Base-by-base conservation (phyloP, 2,797 vertebrate species). In the Mallotus villosus region DNA sequence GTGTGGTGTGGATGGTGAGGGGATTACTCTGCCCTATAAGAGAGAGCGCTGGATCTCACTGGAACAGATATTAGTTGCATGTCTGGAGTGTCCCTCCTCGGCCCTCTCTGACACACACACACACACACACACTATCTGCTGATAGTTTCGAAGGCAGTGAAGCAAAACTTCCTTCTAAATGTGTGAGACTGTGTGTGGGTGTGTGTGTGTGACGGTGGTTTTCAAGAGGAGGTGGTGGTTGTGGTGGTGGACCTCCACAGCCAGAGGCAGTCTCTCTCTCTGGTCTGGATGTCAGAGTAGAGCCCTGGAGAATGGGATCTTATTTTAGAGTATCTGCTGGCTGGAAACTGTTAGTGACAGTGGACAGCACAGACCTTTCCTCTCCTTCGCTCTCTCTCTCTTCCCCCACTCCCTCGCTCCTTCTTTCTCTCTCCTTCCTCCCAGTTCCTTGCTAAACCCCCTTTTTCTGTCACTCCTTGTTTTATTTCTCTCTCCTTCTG, bases 181-280 rank as follows among this genome's bases (percentile, higher is more conserved):
- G 6, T 34, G 32, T 34, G 32, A 34, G 2, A 34, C 32, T 34
- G 32, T 34, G 32, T 34, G 32, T 34, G n/a, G 29, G 32, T 34
- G 29, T 25, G 55, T 57, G 62, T 60, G 41, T 66, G 68, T 68
- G 51, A 65, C 74, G 73, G 41, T 76, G 58, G 69, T 25, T 58
- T 21, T 41, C 49, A 57, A 27, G 55, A 58, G n/a, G 12, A 12
- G 27, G 60, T 11, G 27, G 60, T 11, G 14, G 14, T 2, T 14
- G 27, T 62, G 60, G 6, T 61, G 32, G 60, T 65, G 60, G 60
- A 72, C 27, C 0, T 29, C 62, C 51, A 29, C 3, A n/a, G 81
- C 81, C 81, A 68, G 72, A 22, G 75, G 77, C 82, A n/a, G 58
- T 63, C 79, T 77, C 84, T 76, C 85, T 78, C 81, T 83, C 82